Percentiles rank a stretch among this genome's conserved stretches.
These are phyloP conservation scores for Galago senegalensis DNA, from an alignment of 2,797 vertebrate genomes.

Conservation along the genomic window DNA sequence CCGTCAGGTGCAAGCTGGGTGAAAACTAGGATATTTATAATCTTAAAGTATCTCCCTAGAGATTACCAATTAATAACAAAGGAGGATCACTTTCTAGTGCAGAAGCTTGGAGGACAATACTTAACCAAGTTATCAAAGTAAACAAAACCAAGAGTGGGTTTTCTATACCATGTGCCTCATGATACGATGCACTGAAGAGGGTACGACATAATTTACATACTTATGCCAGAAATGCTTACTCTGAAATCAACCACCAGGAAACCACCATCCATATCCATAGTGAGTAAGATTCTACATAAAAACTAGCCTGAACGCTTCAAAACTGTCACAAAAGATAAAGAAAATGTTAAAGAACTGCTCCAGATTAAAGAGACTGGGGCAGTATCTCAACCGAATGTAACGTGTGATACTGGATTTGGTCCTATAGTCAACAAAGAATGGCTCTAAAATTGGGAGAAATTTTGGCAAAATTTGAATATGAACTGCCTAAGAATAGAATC, in stretches of 20 bases:
- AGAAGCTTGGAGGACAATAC: neutral
- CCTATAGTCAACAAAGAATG: neutral
- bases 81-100: neutral
- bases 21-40: neutral
- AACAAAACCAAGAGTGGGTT: neutral
- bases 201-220: neutral
- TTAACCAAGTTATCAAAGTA: slow-evolving; percentile 17
- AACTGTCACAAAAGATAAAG: neutral
- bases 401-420: neutral
- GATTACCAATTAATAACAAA: slow-evolving; percentile 43
- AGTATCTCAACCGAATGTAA: neutral
- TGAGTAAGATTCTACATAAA: neutral
- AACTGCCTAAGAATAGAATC: neutral
- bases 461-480: neutral
- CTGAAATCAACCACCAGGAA: slow-evolving; percentile 35
- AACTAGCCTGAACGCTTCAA: neutral
- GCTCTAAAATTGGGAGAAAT: neutral
- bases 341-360: neutral
- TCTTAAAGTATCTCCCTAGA: neutral
- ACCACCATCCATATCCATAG: neutral
- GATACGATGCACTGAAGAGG: neutral
- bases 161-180: neutral
- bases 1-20: neutral
- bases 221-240: neutral
- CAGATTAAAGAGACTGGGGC: neutral